Base-by-base conservation (phyloP, 2,113 vertebrate species). In the Catharus minimus region DNA sequence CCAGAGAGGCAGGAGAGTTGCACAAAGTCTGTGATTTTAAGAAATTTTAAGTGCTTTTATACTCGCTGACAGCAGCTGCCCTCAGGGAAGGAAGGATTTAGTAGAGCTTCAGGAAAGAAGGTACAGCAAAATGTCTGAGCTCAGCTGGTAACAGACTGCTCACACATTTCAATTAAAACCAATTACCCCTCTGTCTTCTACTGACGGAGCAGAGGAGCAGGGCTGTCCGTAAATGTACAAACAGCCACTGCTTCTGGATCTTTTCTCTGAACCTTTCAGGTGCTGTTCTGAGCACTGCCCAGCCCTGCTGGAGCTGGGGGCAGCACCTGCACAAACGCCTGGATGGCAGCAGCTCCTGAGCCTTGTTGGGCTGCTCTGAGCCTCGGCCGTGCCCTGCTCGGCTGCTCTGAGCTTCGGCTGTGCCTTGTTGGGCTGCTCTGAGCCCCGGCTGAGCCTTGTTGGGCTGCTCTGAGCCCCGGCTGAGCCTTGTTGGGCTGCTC, bases 401-500 rank as follows among this genome's bases (percentile, higher is more conserved):
- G 84, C 47, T 41, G 77, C 53, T 4, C 7, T 0, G n/a, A n/a
- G n/a, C n/a, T n/a, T n/a, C n/a, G n/a, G n/a, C n/a, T n/a, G n/a
- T n/a, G n/a, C n/a, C n/a, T n/a, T n/a, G 33, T 5, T 3, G 58
- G 43, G 84, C 47, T 41, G 77, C 53, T 4, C 7, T 0, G 71
- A 30, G 28, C 1, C 46, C 4, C 3, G 1, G 81, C 33, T 0
- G 2, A n/a, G n/a, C n/a, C n/a, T n/a, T n/a, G 33, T 5, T 3
- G 58, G 43, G 84, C 47, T 41, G 77, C 53, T 4, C 7, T 0
- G 71, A 30, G 28, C 1, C 46, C 4, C 3, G 1, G 81, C 33
- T 0, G 2, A n/a, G n/a, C n/a, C n/a, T n/a, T n/a, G 33, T 5
- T 3, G 58, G 43, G 84, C 47, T 41, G 77, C 53, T 4, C 7